Conservation (phyloP, 2,113 vertebrate species). For the Phasianus colchicus region DNA sequence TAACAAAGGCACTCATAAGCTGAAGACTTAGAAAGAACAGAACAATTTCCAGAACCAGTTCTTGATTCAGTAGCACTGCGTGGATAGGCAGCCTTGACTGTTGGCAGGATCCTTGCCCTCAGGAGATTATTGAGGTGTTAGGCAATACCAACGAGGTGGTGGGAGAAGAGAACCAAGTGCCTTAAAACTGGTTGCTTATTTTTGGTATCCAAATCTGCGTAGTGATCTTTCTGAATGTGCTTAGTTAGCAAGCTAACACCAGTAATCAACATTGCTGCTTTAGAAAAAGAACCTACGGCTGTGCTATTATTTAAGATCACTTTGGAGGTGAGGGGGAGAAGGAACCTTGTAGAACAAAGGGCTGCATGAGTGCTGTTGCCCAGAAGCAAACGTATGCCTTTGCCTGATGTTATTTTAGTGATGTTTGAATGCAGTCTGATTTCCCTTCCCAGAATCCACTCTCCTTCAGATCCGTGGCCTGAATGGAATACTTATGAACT, state of each 20-base stretch:
- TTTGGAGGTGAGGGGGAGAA: not conserved
- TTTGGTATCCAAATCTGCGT: not conserved
- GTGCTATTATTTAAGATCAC: not conserved
- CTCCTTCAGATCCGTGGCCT: conserved; percentile 88
- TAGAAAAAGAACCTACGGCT: not conserved
- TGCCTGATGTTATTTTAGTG: not conserved
- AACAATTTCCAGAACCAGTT: not conserved
- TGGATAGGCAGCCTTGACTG: not conserved
- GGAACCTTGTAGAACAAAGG: not conserved
- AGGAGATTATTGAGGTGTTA: not conserved
- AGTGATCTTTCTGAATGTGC: not conserved
- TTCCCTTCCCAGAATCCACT: conserved; percentile 80
- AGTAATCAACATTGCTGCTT: not conserved
- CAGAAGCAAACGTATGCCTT: fast-evolving
- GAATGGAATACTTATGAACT: conserved; percentile 81
- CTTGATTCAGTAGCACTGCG: not conserved
- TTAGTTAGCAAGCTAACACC: not conserved
- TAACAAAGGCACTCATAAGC: not conserved
- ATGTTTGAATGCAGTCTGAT: not conserved
- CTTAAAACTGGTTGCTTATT: not conserved
- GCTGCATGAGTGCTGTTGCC: not conserved
- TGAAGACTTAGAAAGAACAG: not conserved
- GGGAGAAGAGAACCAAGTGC: not conserved
- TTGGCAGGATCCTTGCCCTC: not conserved
- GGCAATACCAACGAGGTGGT: not conserved